Percentiles rank a stretch among this genome's conserved stretches.
Conservation (phyloP, 2,113 vertebrate species). For the Leucopsar rothschildi region DNA sequence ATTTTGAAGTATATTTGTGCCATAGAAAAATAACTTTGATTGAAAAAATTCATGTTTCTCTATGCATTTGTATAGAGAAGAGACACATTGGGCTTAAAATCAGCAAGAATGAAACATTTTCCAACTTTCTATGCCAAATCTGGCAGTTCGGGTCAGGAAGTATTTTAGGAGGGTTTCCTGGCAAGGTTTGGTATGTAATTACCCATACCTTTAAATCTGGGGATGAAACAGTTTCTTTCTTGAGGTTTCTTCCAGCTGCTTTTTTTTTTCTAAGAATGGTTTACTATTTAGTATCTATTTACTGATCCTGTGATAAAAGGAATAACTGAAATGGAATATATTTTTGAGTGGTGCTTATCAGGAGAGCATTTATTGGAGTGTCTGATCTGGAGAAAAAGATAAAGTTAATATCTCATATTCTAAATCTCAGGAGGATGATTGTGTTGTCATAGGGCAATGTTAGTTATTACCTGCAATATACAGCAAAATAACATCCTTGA, state of each 20-base stretch:
- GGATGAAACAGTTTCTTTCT: neutral
- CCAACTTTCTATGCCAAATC: neutral
- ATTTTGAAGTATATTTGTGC: neutral
- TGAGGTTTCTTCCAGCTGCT: neutral
- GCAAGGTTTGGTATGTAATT: neutral
- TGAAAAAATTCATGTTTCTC: neutral
- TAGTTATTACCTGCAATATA: neutral
- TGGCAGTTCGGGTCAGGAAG: neutral
- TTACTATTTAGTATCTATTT: neutral
- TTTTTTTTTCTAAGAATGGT: neutral
- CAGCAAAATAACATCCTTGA: neutral
- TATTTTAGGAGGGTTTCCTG: neutral
- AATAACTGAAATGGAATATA: neutral
- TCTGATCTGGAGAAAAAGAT: neutral
- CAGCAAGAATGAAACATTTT: neutral
- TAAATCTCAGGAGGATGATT: neutral
- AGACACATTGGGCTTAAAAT: neutral
- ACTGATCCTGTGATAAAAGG: neutral
- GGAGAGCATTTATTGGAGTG: neutral
- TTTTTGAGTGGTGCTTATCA: neutral
- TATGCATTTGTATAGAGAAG: neutral
- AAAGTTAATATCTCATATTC: neutral
- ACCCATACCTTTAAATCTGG: neutral
- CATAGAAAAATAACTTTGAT: neutral
- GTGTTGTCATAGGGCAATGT: neutral